Evolutionary conservation across 2,113 vertebrate genomes (phyloP), one percentile per base, ranked within the genome.

Genomic region (Siphamia tubifer): DNA sequence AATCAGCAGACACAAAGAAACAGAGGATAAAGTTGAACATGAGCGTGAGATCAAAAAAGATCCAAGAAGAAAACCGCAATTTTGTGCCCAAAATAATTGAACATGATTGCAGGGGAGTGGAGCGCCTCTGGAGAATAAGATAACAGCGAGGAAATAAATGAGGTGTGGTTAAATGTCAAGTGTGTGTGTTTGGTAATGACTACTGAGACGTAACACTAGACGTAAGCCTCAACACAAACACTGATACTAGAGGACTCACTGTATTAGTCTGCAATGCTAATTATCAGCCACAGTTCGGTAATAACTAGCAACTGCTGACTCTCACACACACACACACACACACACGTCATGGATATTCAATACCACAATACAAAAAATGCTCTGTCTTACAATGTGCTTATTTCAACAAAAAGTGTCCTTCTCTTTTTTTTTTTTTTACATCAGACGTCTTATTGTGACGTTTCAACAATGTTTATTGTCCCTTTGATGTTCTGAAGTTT

Each of bases 81-180:
- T 86, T 56, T 84, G 68, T 69, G 56, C 54, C 47, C 34, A 70
- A 68, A 62, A 81, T 81, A 85, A 79, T 74, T 68, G 23, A 32
- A 49, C 54, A 54, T 56, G 73, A 82, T 83, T 64, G 49, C 5
- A 10, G 67, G 45, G 74, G 71, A 71, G 63, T 57, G 58, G 47
- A 61, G 44, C 10, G 51, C 68, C 82, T 68, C 77, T 42, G 57
- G 80, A 64, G 76, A 57, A 25, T 24, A 48, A 63, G 76, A 78
- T 64, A 65, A 31, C 36, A 34, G 15, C 34, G 23, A 19, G 36
- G 47, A 17, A 25, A 62, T 21, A 36, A 82, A 56, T 8, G 38
- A 39, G 39, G 23, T 6, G 8, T 20, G 42, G 21, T 56, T n/a
- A n/a, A n/a, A n/a, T n/a, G 13, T 72, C 62, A 45, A 17, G 42